Base-by-base conservation (phyloP, 1,140 invertebrate genomes). In the Ostrea edulis region DNA sequence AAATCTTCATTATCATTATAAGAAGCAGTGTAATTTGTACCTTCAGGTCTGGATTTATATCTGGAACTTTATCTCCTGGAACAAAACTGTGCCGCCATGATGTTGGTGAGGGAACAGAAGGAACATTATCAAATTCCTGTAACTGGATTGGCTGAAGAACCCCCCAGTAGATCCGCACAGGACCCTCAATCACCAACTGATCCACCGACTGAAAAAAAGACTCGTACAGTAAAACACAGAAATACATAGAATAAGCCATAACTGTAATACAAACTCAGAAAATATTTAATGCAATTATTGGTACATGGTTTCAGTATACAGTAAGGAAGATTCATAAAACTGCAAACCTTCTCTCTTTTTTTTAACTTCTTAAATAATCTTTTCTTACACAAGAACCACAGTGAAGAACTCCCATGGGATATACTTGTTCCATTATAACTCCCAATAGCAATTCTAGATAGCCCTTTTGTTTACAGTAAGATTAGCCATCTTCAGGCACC, bases 121-220 rank as follows among this genome's bases (percentile, higher is more conserved):
- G 92, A 90, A 98, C 97, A 95, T 98, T 97, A 94, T 98, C 97
- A 94, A 98, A 97, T 95, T 98, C 97, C 94, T 98, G 97, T 8
- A 98, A 95, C 94, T 97, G 97, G 91, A 98, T 98, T 2, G 97
- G 96, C 85, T 97, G 97, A 55, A 97, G 96, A 0, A 98, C 96
- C 71, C 97, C 97, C 97, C 97, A 98, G 95, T 97, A 97, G 87
- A 98, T 97, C 91, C 97, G 95, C 88, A 98, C 94, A 4, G 97
- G 97, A 22, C 97, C 97, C 95, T 97, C 97, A 52, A 98, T 93
- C 90, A 97, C 96, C 71, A 97, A 95, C 83, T 97, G 95, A 81
- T 97, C 97, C 95, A 97, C 97, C 2, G 97, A 95, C 96, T 97
- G 85, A 90, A 92, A 12, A 83, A 7, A 20, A 62, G 20, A 62